phyloP scores from a whole-genome alignment of 1,140 invertebrate species.

The Ganaspis sp. region DNA sequence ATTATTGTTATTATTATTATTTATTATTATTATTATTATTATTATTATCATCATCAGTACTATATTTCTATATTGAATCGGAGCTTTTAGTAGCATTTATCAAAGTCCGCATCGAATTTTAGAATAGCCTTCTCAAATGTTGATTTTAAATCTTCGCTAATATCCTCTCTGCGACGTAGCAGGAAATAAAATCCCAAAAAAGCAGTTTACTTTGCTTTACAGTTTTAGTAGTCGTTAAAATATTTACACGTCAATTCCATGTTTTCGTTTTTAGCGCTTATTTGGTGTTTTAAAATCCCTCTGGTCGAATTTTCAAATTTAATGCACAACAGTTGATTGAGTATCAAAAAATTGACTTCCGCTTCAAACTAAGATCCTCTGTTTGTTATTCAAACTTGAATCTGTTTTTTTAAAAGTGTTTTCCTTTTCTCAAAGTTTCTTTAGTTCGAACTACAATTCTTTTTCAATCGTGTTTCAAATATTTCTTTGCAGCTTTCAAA shows the following conservation, averaged over 20 bases:
- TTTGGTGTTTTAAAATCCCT: neutral
- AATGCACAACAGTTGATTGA: neutral
- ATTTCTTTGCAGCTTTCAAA: no score
- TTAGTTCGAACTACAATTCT: neutral
- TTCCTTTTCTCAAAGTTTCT: neutral
- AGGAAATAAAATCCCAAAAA: neutral
- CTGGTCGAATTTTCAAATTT: neutral
- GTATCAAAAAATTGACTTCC: neutral
- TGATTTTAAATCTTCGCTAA: neutral
- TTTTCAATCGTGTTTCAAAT: no score
- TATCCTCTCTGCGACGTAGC: neutral
- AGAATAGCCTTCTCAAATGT: neutral
- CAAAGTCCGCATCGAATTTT: no score
- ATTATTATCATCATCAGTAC: no score
- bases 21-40: no score
- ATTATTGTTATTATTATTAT: no score
- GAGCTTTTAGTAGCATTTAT: no score
- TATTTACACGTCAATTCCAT: constrained; percentile 3
- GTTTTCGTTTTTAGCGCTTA: neutral
- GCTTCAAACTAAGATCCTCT: neutral
- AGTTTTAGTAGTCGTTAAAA: constrained; percentile 4
- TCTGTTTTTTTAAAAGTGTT: neutral
- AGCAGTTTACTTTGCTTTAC: neutral
- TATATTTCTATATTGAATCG: no score
- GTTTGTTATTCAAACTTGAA: neutral